Evolutionary conservation across 2,888 invertebrate genomes (phyloP), one percentile per base, ranked within the genome.

Genomic region (Thysanoteuthis rhombus): DNA sequence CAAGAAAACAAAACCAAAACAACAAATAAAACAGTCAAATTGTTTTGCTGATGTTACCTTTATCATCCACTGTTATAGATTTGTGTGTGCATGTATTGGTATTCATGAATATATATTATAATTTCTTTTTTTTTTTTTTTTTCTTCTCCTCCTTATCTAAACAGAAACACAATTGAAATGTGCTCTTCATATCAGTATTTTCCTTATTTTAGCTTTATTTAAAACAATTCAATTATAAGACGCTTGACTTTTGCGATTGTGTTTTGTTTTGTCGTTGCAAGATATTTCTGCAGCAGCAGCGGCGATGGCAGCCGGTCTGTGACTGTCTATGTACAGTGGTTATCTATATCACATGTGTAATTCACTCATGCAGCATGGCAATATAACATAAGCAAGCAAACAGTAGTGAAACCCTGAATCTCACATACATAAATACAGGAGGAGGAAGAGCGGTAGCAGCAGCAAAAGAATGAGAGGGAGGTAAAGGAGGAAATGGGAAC

Each of bases 291-390:
- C n/a, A 4, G n/a, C 75, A 16, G 75, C 75, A 36, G 75, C 75
- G n/a, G n/a, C n/a, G n/a, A n/a, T n/a, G n/a, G n/a, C n/a, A n/a
- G 75, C 75, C n/a, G 75, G n/a, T 75, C 75, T 75, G 75, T 75
- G 36, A 75, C 75, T n/a, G n/a, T 75, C 75, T 75, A 75, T 75
- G 75, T 75, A 75, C 75, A 75, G 75, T 75, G 75, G 75, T 75
- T 75, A 75, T 75, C 75, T 75, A 75, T 75, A 75, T 75, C 75
- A 75, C 75, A 75, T 75, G 75, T 75, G 75, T 75, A n/a, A 75
- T 75, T 75, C 75, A 75, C 75, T 75, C 75, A 75, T 75, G 75
- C 75, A 75, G 75, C 75, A 75, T 75, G 75, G 75, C n/a, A 75
- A 75, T 75, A 75, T 75, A 75, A 75, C 75, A 75, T n/a, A 75